phyloP scores from a whole-genome alignment of 2,888 invertebrate species.

The Palloptera scutellata region DNA sequence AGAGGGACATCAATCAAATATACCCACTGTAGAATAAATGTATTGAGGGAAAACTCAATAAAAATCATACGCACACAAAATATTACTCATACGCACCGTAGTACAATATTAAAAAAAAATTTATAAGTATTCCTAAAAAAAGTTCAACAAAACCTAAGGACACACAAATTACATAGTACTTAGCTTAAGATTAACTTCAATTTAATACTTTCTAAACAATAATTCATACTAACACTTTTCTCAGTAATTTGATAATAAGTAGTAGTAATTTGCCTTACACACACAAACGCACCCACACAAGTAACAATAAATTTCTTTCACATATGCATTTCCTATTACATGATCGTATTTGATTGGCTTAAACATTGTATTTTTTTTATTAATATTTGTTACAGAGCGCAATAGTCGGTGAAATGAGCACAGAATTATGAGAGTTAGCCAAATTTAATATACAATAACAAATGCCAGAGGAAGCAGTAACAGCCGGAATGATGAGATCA shows the following conservation, averaged over 20 bases:
- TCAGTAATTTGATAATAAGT: too few relatives aligned
- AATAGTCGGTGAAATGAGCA: constrained; percentile 73
- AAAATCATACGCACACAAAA: constrained; percentile 29
- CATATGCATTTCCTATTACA: too few relatives aligned
- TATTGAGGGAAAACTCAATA: background rate
- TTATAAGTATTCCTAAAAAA: background rate
- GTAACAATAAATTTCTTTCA: constrained; percentile 13
- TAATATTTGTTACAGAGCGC: constrained; percentile 55
- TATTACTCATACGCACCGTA: constrained; percentile 53
- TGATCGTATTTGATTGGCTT: too few relatives aligned
- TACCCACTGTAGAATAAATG: constrained; percentile 17
- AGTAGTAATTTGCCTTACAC: constrained; percentile 20
- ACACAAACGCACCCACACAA: constrained; percentile 3
- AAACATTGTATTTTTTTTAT: constrained; percentile 17
- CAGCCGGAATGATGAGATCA: constrained; percentile 23
- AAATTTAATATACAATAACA: constrained; percentile 55
- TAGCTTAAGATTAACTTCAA: too few relatives aligned
- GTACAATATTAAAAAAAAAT: constrained; percentile 48
- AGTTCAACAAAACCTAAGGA: background rate
- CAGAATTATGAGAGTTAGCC: constrained; percentile 69
- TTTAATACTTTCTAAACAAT: too few relatives aligned
- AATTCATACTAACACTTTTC: too few relatives aligned
- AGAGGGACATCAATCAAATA: too few relatives aligned
- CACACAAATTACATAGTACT: too few relatives aligned
- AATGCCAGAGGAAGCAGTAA: constrained; percentile 27